phyloP scores from a whole-genome alignment of 2,797 vertebrate genomes.

The Sarcoramphus papa region DNA sequence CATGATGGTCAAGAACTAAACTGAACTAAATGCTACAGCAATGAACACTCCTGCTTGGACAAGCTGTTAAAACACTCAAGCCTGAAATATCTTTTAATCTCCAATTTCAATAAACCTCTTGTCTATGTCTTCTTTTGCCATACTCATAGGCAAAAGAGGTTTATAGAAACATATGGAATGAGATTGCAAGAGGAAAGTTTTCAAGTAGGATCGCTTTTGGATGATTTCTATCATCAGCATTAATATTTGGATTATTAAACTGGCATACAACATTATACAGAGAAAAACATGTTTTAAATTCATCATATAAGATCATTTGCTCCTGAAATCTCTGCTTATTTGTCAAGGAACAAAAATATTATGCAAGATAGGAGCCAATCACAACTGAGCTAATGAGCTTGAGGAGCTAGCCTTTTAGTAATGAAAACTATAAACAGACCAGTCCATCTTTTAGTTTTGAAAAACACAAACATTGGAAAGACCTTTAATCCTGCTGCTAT shows the following conservation, averaged over 20 bases:
- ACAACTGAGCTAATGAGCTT: neutral
- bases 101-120: neutral
- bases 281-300: neutral
- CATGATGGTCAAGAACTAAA: neutral
- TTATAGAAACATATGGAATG: neutral
- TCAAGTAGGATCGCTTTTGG: neutral
- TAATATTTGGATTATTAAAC: neutral
- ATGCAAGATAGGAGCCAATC: neutral
- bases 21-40: neutral
- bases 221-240: neutral
- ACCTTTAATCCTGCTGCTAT: neutral
- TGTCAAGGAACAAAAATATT: neutral
- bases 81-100: neutral
- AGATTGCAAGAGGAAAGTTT: neutral
- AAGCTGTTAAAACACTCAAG: neutral
- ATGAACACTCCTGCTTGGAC: neutral
- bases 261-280: neutral
- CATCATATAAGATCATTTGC: neutral
- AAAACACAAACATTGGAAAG: neutral
- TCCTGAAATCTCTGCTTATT: neutral
- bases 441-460: neutral
- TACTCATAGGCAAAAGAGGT: neutral
- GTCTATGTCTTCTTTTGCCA: neutral
- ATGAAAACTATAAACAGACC: neutral
- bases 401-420: neutral